Evolutionary conservation across 2,113 vertebrate genomes (phyloP), one percentile per base, ranked within the genome.

Genomic region (Mesembrinibis cayennensis): DNA sequence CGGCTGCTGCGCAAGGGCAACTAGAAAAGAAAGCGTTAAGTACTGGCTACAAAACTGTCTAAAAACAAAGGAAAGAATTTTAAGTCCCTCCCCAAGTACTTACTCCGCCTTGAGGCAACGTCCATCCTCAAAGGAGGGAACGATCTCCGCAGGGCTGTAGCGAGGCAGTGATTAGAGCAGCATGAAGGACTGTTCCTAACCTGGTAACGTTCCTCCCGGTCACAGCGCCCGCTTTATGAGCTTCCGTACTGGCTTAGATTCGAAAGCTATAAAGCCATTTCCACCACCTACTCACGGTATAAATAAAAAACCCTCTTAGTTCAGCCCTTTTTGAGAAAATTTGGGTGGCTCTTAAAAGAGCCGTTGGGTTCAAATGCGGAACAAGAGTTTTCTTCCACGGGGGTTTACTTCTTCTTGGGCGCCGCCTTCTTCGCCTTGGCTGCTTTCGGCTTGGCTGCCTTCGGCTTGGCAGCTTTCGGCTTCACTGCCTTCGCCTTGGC

Each of bases 311-410:
- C 1, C 8, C 4, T 11, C 26, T 29, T 32, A 9, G 42, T 53
- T 13, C 76, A 58, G 5, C 70, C 30, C 67, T 36, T 53, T 45
- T 42, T 11, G 0, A 23, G 20, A 58, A 2, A 6, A 17, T 0
- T 2, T 92, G 19, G 23, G 92, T 94, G 97, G 97, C 97, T 97
- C 97, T 98, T 94, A 97, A 97, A 98, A 98, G 97, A 97, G 97
- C 96, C 97, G 77, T 97, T 97, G 87, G 92, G 71, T 95, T 94
- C 58, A 61, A 27, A 4, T 2, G 27, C 15, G 4, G 44, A 58
- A 5, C 18, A 40, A 42, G 6, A 32, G 11, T 14, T 3, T 36
- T 17, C 12, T 72, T 18, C 32, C 36, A 32, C 49, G 0, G 1
- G 18, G 25, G 34, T 1, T 49, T 92, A 98, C 42, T 93, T 97